These are phyloP conservation scores for Taenioides sp. DNA, from an alignment of 2,797 vertebrate genomes.

Conservation along the genomic window DNA sequence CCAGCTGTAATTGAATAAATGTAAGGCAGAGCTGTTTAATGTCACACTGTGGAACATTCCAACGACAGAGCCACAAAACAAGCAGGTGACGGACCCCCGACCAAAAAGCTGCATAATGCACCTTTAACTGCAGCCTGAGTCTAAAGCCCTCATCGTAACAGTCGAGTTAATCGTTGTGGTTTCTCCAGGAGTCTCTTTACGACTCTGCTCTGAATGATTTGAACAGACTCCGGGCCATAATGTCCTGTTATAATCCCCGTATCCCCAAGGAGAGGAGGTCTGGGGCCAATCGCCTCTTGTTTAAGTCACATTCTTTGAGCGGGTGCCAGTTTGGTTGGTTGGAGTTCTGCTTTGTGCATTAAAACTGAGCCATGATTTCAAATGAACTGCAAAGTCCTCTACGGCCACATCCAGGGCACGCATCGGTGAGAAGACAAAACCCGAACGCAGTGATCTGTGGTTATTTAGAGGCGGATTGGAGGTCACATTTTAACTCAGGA, in stretches of 20 bases:
- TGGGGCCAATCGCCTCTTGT: constrained; percentile 52
- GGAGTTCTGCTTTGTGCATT: constrained; percentile 56
- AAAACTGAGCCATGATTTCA: constrained; percentile 31
- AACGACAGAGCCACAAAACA: no score
- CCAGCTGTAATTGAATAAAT: no score
- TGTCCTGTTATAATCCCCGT: constrained; percentile 58
- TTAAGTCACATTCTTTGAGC: constrained; percentile 49
- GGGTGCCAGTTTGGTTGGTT: constrained; percentile 1
- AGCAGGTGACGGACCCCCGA: no score
- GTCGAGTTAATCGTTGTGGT: constrained; percentile 66
- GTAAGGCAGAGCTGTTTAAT: no score
- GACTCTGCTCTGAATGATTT: constrained; percentile 59
- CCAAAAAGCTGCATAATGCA: no score
- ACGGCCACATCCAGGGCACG: not conserved
- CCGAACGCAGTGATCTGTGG: not conserved
- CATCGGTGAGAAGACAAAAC: not conserved
- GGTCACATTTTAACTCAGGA: not conserved
- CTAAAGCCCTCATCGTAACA: constrained; percentile 62
- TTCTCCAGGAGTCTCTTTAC: constrained; percentile 65
- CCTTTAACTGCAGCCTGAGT: constrained; percentile 18
- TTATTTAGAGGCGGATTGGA: not conserved
- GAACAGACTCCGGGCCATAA: constrained; percentile 55
- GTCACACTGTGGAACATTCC: no score
- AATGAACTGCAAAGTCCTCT: constrained; percentile 41
- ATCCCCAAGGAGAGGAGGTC: constrained; percentile 52